Evolutionary conservation across 2,888 invertebrate genomes (phyloP), one percentile per base, ranked within the genome.

Genomic region (Phania funesta): DNA sequence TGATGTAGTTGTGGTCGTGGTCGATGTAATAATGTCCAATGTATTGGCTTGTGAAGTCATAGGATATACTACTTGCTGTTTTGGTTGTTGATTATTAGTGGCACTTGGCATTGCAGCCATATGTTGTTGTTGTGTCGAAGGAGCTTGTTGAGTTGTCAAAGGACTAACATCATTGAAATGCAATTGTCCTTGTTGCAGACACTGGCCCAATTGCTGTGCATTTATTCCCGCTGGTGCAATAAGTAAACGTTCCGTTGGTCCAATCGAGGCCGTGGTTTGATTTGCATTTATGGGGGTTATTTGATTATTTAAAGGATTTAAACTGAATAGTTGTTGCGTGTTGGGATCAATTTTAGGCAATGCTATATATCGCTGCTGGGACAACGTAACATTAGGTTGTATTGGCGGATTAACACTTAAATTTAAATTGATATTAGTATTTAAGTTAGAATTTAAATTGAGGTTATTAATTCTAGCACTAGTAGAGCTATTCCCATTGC

Each of bases 211-310:
- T 83, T 91, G 91, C 76, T 91, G 91, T 0, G 91, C 91, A 86
- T 91, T 91, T 8, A 91, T 91, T 11, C 91, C 91, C 1, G 90
- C 90, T 0, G 91, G 91, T 1, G 91, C 91, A 38, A 91, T 91
- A 20, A 91, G 80, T 35, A 91, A 73, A 3, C 90, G 87, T 81
- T 91, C 91, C 85, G 90, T 87, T n/a, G 91, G 90, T 1, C 89
- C 90, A 46, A 91, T 86, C 1, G 91, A 89, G 0, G 91, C 90
- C 0, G 91, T 89, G 2, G 91, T 90, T 80, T 91, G 90, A 1
- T 87, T 88, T 2, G 91, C 88, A 85, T 89, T 89, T 44, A 91
- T 89, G 38, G 91, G 90, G 3, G 91, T 91, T n/a, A 91, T 91
- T 83, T 91, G 91, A 86, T 91, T 91, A 46, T 89, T 91, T 2